phyloP scores from a whole-genome alignment of 2,888 invertebrate genomes.

The Apotomis betuletana region DNA sequence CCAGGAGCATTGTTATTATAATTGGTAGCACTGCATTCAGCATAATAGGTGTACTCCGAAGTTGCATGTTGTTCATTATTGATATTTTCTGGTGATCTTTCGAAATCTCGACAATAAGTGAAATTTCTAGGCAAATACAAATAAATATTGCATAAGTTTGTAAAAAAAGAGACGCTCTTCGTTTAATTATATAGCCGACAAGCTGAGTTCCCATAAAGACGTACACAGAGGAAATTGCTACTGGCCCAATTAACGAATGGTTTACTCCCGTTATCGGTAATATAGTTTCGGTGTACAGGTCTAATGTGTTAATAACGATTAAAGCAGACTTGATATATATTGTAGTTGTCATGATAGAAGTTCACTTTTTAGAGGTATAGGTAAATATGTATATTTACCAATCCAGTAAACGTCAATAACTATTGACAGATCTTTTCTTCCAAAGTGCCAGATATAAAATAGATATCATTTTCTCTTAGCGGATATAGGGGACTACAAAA shows the following conservation, averaged over 20 bases:
- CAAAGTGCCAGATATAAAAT: too few relatives aligned
- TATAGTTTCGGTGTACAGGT: conserved; percentile 66
- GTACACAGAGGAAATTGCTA: conserved; percentile 62
- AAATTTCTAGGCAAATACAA: conserved; percentile 57
- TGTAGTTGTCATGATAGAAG: background rate
- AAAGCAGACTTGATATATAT: conserved; percentile 9
- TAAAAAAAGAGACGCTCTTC: conserved; percentile 58
- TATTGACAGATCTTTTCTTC: too few relatives aligned
- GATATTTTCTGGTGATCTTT: conserved; percentile 45
- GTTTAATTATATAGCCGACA: conserved; percentile 48
- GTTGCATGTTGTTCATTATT: conserved; percentile 2
- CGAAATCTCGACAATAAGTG: conserved; percentile 58
- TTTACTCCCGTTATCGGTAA: conserved; percentile 56
- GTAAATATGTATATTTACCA: too few relatives aligned
- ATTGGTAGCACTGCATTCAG: conserved; percentile 69
- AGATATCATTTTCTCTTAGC: too few relatives aligned
- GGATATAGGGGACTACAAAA: too few relatives aligned
- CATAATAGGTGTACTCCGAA: conserved; percentile 51
- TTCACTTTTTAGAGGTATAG: too few relatives aligned
- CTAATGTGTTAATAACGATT: conserved; percentile 62
- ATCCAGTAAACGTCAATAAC: too few relatives aligned
- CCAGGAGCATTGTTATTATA: conserved; percentile 58
- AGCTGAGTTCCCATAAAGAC: conserved; percentile 60
- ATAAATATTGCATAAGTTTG: conserved; percentile 62
- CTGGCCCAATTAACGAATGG: conserved; percentile 64